These are phyloP conservation scores for Gobio gobio DNA, from an alignment of 2,113 vertebrate species.

Conservation along the genomic window DNA sequence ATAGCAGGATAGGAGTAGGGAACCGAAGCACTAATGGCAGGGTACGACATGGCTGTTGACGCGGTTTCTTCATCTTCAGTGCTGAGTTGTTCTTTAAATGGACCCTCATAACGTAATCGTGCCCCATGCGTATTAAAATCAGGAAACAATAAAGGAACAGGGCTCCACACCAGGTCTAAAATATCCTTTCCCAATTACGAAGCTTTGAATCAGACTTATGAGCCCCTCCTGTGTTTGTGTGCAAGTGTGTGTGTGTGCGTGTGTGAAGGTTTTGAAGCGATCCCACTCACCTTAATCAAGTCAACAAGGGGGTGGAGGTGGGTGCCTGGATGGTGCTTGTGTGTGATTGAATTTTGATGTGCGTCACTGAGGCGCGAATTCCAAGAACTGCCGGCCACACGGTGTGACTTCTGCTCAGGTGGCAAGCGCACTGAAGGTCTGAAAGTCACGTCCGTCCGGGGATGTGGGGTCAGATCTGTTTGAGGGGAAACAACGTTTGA, in stretches of 20 bases:
- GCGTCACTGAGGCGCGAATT: conserved; percentile 11
- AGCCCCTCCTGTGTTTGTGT: conserved; percentile 28
- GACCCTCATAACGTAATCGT: conserved; percentile 66
- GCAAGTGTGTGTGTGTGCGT: neutral
- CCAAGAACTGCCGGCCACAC: neutral
- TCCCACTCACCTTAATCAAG: conserved; percentile 61
- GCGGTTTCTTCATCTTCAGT: conserved; percentile 69
- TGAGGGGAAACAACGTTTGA: neutral
- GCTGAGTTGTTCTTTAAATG: conserved; percentile 63
- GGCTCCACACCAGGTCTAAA: conserved; percentile 44
- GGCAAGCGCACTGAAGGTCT: conserved; percentile 24
- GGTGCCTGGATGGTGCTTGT: conserved; percentile 40
- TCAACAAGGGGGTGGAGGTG: conserved; percentile 58
- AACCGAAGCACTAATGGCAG: conserved; percentile 74
- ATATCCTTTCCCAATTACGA: conserved; percentile 54
- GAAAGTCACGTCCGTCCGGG: neutral
- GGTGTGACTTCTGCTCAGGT: conserved; percentile 33
- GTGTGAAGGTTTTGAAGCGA: conserved; percentile 41
- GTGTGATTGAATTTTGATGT: conserved; percentile 45
- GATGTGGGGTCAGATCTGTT: neutral
- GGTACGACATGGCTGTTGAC: conserved; percentile 72
- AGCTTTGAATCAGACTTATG: conserved; percentile 48
- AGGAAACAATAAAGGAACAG: conserved; percentile 44
- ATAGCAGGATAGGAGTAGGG: conserved; percentile 72
- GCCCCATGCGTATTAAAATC: conserved; percentile 49